Base-by-base conservation (phyloP, 2,797 vertebrate species). In the Coracias cyanogaster region DNA sequence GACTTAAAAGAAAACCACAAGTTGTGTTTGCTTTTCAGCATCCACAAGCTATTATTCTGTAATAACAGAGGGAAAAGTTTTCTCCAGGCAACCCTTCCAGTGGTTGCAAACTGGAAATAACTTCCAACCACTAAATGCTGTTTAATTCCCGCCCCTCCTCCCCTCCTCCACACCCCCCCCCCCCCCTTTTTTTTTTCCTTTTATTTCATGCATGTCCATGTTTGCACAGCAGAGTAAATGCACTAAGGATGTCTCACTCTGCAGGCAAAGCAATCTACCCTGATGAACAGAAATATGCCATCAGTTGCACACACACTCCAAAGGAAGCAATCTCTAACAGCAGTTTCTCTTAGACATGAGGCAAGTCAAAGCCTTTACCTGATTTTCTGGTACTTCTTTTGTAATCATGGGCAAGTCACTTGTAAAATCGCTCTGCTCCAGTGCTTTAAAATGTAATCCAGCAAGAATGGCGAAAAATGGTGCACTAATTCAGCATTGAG, bases 21-120 rank as follows among this genome's bases (percentile, higher is more conserved):
- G 93, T 97, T 88, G 72, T 98, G 95, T 98, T 97, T 98, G 95
- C 86, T 97, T 98, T 98, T 97, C 93, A 90, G 89, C 71, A 94
- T 98, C 96, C 97, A 97, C 95, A 98, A 96, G 91, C 95, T 95
- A 97, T 97, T 98, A 97, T 98, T 98, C 96, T 98, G 77, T 97
- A 98, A 98, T 97, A 97, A 98, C 97, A 97, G 96, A 98, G 90
- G 97, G 91, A 94, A 97, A 94, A 96, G 77, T 95, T 98, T 97
- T 97, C 97, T 98, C 95, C 95, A 97, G 87, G 88, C 93, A 93
- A 94, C 91, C 29, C 90, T 67, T 96, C 73, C 95, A 96, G 96
- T 96, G 97, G 97, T 88, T 98, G 94, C 88, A 96, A 97, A 97
- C 96, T 98, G 94, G 96, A 97, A 98, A 98, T 97, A 98, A 95